Percentiles rank a stretch among this genome's conserved stretches.
Evolutionary conservation across 2,113 vertebrate species (phyloP).

Genomic region (Notiomystis cincta): DNA sequence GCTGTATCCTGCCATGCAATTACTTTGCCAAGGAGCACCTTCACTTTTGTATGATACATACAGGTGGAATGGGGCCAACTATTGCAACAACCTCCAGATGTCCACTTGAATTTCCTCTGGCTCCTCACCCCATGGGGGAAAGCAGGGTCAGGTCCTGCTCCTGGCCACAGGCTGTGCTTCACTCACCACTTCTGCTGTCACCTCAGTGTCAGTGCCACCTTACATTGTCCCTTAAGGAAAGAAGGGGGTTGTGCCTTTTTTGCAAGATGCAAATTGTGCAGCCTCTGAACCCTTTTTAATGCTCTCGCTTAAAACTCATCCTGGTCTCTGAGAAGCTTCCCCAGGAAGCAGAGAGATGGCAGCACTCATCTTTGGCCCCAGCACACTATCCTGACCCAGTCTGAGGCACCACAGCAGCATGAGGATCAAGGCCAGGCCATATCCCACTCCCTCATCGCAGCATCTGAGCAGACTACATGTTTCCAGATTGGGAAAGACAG

Average conservation of each 20-base stretch:
- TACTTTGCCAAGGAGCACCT: neutral
- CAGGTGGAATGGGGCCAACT: neutral
- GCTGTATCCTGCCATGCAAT: neutral
- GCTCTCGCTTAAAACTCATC: neutral
- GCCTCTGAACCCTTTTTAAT: neutral
- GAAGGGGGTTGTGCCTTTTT: neutral
- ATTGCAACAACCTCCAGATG: rapidly evolving
- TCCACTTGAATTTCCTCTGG: neutral
- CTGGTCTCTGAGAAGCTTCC: neutral
- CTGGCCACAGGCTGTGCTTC: neutral
- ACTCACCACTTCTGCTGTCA: neutral
- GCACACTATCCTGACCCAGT: neutral
- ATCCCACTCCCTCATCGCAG: rapidly evolving
- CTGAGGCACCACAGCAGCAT: rapidly evolving
- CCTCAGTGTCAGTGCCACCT: rapidly evolving
- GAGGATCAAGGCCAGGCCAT: rapidly evolving
- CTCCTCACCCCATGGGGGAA: neutral
- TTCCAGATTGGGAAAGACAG: neutral
- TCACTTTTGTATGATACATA: neutral
- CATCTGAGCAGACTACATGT: neutral
- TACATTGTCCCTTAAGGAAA: rapidly evolving
- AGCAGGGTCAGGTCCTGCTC: neutral
- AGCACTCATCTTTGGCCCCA: neutral
- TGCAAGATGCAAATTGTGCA: rapidly evolving
- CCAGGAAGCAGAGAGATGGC: neutral